A percentile compares a stretch with the other conserved stretches of the same genome.
phyloP scores from a whole-genome alignment of 2,888 invertebrate species.

The Capitulum mitella region DNA sequence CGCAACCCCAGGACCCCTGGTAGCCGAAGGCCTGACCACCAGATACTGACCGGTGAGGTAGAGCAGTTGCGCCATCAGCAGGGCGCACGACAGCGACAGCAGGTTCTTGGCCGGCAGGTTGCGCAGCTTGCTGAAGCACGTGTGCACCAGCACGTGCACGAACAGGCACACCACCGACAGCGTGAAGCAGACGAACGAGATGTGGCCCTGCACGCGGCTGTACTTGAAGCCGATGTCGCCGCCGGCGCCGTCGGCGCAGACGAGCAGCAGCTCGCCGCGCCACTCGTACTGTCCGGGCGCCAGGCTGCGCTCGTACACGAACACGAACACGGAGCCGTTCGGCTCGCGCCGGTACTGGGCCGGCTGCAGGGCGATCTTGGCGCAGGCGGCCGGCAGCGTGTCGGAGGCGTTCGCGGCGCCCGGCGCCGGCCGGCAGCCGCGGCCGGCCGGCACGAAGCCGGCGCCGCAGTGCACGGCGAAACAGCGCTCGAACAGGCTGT shows the following conservation, averaged over 20 bases:
- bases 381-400: slow-evolving; percentile 35
- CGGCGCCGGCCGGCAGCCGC: slow-evolving; percentile 28
- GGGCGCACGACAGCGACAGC: slow-evolving; percentile 42
- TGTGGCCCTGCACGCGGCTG: slow-evolving; percentile 31
- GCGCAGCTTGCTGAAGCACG: slow-evolving; percentile 40
- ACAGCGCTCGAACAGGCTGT: slow-evolving; percentile 36
- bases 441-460: no score
- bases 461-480: slow-evolving; percentile 32
- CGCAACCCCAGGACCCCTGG: no score
- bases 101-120: slow-evolving; percentile 46
- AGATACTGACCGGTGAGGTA: slow-evolving; percentile 38
- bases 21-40: no score
- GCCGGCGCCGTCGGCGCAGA: slow-evolving; percentile 37
- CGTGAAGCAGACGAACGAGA: slow-evolving; percentile 41
- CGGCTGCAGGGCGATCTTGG: slow-evolving; percentile 35
- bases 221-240: slow-evolving; percentile 36
- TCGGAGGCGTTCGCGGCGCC: neutral
- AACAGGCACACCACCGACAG: slow-evolving; percentile 42
- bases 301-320: slow-evolving; percentile 32
- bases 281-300: slow-evolving; percentile 37
- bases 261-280: slow-evolving; percentile 36
- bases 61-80: slow-evolving; percentile 44
- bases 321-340: slow-evolving; percentile 37
- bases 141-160: slow-evolving; percentile 42
- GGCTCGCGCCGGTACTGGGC: slow-evolving; percentile 33